These are phyloP conservation scores for Phaedon cochleariae DNA, from an alignment of 2,888 invertebrate species.

Conservation along the genomic window DNA sequence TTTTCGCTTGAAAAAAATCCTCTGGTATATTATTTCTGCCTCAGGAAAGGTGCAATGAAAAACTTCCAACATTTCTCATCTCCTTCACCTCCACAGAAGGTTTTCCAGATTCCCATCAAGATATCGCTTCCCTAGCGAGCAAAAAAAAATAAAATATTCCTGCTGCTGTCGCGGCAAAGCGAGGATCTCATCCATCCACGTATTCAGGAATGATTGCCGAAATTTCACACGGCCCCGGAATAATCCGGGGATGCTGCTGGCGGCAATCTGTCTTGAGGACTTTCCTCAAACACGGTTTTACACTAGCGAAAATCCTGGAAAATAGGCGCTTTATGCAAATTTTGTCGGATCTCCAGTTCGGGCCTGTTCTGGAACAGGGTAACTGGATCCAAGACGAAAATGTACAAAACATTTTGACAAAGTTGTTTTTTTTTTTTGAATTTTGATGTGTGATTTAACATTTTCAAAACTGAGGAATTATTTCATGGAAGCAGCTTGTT, in stretches of 20 bases:
- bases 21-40: too few relatives aligned
- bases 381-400: too few relatives aligned
- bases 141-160: neutral
- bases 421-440: too few relatives aligned
- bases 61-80: neutral
- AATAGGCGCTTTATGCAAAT: slow-evolving; percentile 5
- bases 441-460: too few relatives aligned
- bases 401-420: too few relatives aligned
- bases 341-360: too few relatives aligned
- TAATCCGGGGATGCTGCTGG: slow-evolving; percentile 31
- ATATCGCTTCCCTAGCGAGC: neutral
- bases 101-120: neutral
- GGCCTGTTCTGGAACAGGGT: too few relatives aligned
- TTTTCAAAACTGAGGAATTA: too few relatives aligned
- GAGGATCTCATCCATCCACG: slow-evolving; percentile 34
- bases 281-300: slow-evolving; percentile 27
- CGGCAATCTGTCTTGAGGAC: slow-evolving; percentile 33
- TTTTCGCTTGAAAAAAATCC: too few relatives aligned
- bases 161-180: slow-evolving; percentile 26
- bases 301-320: slow-evolving; percentile 25
- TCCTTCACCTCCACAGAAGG: too few relatives aligned
- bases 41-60: too few relatives aligned
- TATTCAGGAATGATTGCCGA: slow-evolving; percentile 32
- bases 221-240: slow-evolving; percentile 35
- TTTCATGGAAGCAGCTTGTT: too few relatives aligned